These are phyloP conservation scores for Porites cylindrica DNA, from an alignment of 92 coral and sea anemone species.

Conservation along the genomic window DNA sequence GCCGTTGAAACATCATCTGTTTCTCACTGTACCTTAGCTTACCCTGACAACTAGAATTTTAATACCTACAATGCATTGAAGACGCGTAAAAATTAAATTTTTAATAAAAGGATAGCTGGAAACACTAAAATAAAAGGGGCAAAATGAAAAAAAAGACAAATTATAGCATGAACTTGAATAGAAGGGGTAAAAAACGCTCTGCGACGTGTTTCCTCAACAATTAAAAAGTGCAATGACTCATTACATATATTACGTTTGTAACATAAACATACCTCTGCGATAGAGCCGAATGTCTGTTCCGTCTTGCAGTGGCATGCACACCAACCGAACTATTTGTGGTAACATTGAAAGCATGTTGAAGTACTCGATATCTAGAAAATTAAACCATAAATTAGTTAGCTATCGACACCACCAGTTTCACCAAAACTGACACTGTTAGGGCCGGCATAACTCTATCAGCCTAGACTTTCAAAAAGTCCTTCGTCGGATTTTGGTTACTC, in stretches of 20 bases:
- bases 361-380: constrained; percentile 83
- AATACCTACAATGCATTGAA: too few species aligned
- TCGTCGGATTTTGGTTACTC: too few species aligned
- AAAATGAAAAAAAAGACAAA: background rate
- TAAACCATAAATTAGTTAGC: background rate
- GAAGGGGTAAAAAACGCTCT: background rate
- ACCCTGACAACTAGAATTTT: too few species aligned
- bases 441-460: too few species aligned
- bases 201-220: background rate
- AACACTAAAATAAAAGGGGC: background rate
- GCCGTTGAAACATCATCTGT: too few species aligned
- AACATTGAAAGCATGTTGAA: constrained; percentile 87
- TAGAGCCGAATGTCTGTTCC: constrained; percentile 75
- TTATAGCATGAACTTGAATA: background rate
- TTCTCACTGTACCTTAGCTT: too few species aligned
- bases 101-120: background rate
- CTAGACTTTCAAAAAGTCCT: too few species aligned
- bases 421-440: too few species aligned
- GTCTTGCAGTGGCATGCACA: constrained; percentile 93
- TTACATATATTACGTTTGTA: background rate
- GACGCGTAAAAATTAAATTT: too few species aligned
- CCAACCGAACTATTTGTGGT: constrained; percentile 79
- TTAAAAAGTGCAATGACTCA: background rate
- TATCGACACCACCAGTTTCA: too few species aligned
- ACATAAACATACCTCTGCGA: background rate